Base-by-base conservation (phyloP, 2,888 invertebrate species). In the Homarus gammarus region DNA sequence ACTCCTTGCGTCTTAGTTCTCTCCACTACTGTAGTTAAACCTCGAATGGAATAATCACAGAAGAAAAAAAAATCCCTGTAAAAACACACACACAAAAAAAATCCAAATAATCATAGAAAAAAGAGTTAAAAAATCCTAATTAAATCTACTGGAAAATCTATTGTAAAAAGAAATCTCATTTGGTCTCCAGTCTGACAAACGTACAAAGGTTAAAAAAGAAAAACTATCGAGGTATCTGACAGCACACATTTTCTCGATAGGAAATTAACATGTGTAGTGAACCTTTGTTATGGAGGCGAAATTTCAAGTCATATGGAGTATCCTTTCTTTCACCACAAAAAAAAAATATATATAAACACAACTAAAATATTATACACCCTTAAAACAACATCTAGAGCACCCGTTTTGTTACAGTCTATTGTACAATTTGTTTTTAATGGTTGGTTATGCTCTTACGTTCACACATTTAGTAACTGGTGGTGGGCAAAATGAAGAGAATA, bases 401-500 rank as follows among this genome's bases (percentile, higher is more conserved):
- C 12, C 12, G 12, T 44, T 8, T 44, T 44, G 5, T 2, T 56
- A 18, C 15, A 56, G 56, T 15, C 2, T 2, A 18, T 56, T 56
- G 10, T 56, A 8, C 15, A 8, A 1, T 12, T 12, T 12, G 49
- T 0, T 49, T 49, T 49, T 49, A 49, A 49, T 12, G 0, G 49
- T 49, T 12, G 22, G 22, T 56, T 56, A 5, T 18, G 15, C 22
- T 56, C 15, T 18, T 22, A 0, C 56, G 15, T 3, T 18, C 56
- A 18, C 56, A 18, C 56, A 18, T 5, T 56, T 56, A 27, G 27
- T 12, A 27, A 5, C 27, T 18, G 64, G 12, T 79, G 33, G 61
- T 79, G 61, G 79, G 18, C 36, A n/a, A 64, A 79, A 79, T 5
- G n/a, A 22, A 27, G 44, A 70, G 44, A 64, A 27, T 40, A 44